Base-by-base conservation (phyloP, 1,140 invertebrate genomes). In the Lepidostoma basale region DNA sequence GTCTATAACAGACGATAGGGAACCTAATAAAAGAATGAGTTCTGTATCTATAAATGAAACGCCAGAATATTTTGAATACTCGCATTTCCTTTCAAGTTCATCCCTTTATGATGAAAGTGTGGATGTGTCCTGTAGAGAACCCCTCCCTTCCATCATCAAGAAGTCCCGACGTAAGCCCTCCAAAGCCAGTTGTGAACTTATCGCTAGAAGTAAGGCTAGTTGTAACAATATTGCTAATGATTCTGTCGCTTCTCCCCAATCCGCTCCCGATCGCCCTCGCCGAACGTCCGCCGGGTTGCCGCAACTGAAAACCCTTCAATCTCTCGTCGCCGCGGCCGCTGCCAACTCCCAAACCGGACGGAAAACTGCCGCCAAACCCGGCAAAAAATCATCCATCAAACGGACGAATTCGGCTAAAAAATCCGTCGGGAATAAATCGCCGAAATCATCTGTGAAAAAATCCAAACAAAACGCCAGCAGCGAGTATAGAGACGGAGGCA, bases 401-500 rank as follows among this genome's bases (percentile, higher is more conserved):
- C 26, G 44, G 30, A 52, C 40, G 54, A 63, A 62, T 49, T 68
- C 49, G 36, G 62, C 70, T 65, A 62, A 63, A 63, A 66, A 65
- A 52, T 6, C 8, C 40, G 9, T 20, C 25, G 62, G 23, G 23
- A 30, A 45, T 30, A 45, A 65, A 65, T 54, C 56, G 8, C 63
- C 20, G 76, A 74, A 75, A 72, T 63, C 45, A 72, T 63, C 70
- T 65, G 66, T 52, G 70, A 70, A 78, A 72, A 68, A 65, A 63
- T 70, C 25, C 44, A 28, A 56, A 56, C 26, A 56, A 5, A 30
- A 30, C 18, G 14, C 45, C 5, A 83, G 81, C 68, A 84, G 83
- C 75, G 83, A 85, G 66, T 84, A 84, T 68, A 80, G 81, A 54
- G 78, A 80, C 2, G 80, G 83, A 4, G 82, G 84, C 54, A 84